Evolutionary conservation across 2,888 invertebrate genomes (phyloP).

Genomic region (Nephrotoma flavescens): DNA sequence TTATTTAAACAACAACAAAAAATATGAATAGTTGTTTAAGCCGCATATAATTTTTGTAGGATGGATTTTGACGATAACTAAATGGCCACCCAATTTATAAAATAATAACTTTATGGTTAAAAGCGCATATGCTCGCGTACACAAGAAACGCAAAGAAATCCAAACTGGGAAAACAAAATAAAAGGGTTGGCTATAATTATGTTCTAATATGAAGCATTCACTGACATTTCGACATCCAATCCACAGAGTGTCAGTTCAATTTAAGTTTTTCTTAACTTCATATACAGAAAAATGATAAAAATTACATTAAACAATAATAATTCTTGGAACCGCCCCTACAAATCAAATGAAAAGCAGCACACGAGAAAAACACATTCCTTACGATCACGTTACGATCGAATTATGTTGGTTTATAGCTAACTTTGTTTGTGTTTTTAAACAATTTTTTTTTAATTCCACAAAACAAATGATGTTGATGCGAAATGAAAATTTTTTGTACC

Average conservation of each 20-base stretch:
- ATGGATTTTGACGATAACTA: neutral
- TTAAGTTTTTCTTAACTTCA: neutral
- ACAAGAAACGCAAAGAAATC: neutral
- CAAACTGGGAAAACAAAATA: neutral
- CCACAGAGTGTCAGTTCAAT: neutral
- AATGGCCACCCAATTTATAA: neutral
- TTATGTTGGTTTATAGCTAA: neutral
- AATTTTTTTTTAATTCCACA: neutral
- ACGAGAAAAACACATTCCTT: neutral
- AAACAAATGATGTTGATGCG: neutral
- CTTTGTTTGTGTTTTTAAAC: neutral
- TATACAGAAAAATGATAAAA: neutral
- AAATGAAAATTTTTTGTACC: neutral
- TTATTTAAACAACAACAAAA: too few relatives aligned
- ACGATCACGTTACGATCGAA: neutral
- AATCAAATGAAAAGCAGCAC: neutral
- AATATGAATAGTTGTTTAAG: too few relatives aligned
- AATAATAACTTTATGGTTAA: neutral
- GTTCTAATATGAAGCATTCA: constrained; percentile 1
- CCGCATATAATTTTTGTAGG: neutral
- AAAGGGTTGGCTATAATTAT: neutral
- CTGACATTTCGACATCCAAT: neutral
- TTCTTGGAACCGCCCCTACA: neutral
- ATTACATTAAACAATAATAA: neutral
- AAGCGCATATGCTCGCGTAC: neutral